Percentiles rank a stretch among this genome's conserved stretches.
Conservation (phyloP, 2,888 invertebrate species). For the Theodoxus fluviatilis region DNA sequence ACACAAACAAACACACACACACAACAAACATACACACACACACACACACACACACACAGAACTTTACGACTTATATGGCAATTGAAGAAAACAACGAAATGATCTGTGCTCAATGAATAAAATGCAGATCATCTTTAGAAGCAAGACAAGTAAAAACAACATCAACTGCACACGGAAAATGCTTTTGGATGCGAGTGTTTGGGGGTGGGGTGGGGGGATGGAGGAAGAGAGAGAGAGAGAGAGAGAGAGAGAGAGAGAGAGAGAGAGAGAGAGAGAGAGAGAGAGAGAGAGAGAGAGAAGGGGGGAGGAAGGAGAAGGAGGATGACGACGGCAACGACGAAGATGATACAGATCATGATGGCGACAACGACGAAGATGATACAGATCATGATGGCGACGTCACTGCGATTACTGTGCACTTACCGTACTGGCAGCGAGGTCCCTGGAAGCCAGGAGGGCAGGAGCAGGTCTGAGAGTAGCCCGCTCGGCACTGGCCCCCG, state of each 20-base stretch:
- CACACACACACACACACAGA: too few species aligned
- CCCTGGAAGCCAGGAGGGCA: constrained; percentile 67
- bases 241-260: neutral
- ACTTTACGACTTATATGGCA: too few species aligned
- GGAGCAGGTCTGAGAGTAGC: constrained; percentile 62
- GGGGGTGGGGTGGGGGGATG: too few species aligned
- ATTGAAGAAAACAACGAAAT: too few species aligned
- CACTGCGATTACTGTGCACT: constrained; percentile 29
- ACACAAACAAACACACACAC: too few species aligned
- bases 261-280: neutral
- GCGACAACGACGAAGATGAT: neutral
- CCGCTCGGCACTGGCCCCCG: constrained; percentile 65
- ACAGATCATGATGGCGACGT: neutral
- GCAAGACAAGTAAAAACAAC: too few species aligned
- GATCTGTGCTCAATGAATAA: too few species aligned
- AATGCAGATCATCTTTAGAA: too few species aligned
- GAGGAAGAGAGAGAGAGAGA: neutral
- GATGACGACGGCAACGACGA: neutral
- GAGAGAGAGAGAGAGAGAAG: neutral
- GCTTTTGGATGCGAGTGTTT: too few species aligned
- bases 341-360: neutral
- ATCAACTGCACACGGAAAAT: too few species aligned
- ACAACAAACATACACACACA: too few species aligned
- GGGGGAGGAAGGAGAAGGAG: neutral
- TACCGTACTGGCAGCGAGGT: constrained; percentile 68